Evolutionary conservation across 2,888 invertebrate species (phyloP).

Genomic region (Crossocerus cetratus): DNA sequence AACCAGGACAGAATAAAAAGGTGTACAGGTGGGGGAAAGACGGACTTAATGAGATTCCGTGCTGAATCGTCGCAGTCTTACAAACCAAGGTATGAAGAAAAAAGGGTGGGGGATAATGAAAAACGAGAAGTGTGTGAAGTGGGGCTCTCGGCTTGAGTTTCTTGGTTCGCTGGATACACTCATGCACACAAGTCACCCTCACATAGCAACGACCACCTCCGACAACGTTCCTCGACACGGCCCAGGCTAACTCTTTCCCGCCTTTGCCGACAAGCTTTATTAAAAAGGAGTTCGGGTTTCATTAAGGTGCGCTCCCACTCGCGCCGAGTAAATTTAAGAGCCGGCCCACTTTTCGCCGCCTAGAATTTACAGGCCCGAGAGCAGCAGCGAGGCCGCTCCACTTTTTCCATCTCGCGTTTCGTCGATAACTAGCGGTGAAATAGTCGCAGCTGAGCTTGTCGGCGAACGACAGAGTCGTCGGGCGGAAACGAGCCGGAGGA

Average conservation of each 20-base stretch:
- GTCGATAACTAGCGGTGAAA: not conserved
- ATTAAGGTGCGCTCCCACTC: not conserved
- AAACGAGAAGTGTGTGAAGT: no score
- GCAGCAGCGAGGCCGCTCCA: no score
- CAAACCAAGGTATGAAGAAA: slow-evolving; percentile 27
- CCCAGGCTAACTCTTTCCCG: not conserved
- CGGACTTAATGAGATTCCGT: slow-evolving; percentile 67
- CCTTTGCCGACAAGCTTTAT: not conserved
- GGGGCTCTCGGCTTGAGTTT: slow-evolving; percentile 18
- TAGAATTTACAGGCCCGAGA: no score
- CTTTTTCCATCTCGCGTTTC: no score
- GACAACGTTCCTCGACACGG: slow-evolving; percentile 9
- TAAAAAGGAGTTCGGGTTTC: not conserved
- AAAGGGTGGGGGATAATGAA: not conserved
- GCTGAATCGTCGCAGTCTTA: slow-evolving; percentile 54
- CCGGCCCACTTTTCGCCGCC: no score
- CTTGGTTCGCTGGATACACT: slow-evolving; percentile 43
- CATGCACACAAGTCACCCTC: slow-evolving; percentile 62
- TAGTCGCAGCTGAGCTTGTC: not conserved
- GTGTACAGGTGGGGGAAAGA: slow-evolving; percentile 34
- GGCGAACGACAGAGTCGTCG: slow-evolving; percentile 24
- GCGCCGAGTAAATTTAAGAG: not conserved
- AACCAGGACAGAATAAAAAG: slow-evolving; percentile 36
- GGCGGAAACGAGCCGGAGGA: slow-evolving; percentile 27
- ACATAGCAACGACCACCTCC: slow-evolving; percentile 31